Evolutionary conservation across 2,113 vertebrate genomes (phyloP), one percentile per base, ranked within the genome.

Genomic region (Hoplias malabaricus): DNA sequence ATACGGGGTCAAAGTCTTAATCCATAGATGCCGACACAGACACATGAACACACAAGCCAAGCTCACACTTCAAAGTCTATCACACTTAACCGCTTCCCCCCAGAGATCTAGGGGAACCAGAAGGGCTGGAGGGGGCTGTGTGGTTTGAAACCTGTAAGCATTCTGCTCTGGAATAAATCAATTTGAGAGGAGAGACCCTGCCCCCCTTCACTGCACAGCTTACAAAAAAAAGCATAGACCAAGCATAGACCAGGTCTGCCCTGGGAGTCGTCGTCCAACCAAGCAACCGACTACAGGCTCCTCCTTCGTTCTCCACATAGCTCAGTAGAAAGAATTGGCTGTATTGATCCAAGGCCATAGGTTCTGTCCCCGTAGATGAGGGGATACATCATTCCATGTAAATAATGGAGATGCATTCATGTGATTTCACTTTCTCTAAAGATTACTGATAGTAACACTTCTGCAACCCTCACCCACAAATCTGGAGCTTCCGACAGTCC

Each of bases 51-150:
- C 21, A 34, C 50, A 27, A 33, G 23, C 9, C 62, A 69, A 69
- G 63, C 54, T 53, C 23, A 69, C 31, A 62, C 54, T 56, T 77
- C 12, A 67, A 48, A 68, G 50, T 38, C 67, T 21, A 76, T 48
- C 42, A 74, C n/a, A 29, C 50, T 11, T 46, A 59, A 75, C 31
- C 14, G 7, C 34, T 43, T 63, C 72, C 54, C 63, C 29, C 25
- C 66, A 65, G 66, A 23, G 38, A 80, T 65, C 43, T 13, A 34
- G 43, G 5, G 13, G 14, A 50, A 80, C 9, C 54, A 53, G 66
- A 78, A 63, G 38, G 46, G 21, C 65, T 75, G 48, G 73, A 75
- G 31, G 33, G 69, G 54, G 70, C 48, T 29, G 57, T 57, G 57
- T 79, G 36, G 69, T 72, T 43, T 42, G 73, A 77, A 63, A 69